A percentile compares a stretch with the other conserved stretches of the same genome.
phyloP scores from a whole-genome alignment of 2,797 vertebrate species.

The Hydrophis major region DNA sequence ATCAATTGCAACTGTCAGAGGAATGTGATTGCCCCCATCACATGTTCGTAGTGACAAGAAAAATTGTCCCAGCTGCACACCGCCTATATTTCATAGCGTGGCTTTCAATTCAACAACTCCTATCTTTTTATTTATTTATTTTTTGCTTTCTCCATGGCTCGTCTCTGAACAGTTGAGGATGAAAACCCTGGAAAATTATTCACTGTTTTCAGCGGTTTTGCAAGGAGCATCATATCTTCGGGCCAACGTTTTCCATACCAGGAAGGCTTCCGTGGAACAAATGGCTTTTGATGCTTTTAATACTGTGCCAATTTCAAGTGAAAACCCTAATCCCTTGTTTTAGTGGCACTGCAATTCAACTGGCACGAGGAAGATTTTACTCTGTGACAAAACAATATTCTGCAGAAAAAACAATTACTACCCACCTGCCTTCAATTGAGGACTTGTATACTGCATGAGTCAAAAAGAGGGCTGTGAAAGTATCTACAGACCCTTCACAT shows the following conservation, averaged over 20 bases:
- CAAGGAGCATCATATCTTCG: too few relatives aligned
- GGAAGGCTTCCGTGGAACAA: not conserved
- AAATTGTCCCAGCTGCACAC: not conserved
- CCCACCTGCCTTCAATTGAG: too few relatives aligned
- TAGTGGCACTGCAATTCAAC: not conserved
- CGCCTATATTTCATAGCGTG: not conserved
- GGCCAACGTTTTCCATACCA: not conserved
- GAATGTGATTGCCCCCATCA: not conserved
- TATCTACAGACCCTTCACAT: too few relatives aligned
- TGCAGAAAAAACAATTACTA: too few relatives aligned
- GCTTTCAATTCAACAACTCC: not conserved
- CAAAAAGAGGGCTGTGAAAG: too few relatives aligned
- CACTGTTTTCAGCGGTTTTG: not conserved
- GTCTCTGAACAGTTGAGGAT: not conserved
- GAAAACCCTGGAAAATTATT: not conserved
- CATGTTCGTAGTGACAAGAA: not conserved
- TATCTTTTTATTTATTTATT: not conserved
- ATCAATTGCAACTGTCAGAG: not conserved
- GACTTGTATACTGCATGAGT: too few relatives aligned
- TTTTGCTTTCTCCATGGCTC: not conserved
- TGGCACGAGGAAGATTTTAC: not conserved
- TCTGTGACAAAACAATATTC: not conserved
- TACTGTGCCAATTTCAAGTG: not conserved
- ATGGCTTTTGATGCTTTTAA: not conserved
- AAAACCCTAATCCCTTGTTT: slow-evolving; percentile 1